A percentile compares a stretch with the other conserved stretches of the same genome.
phyloP scores from a whole-genome alignment of 2,113 vertebrate species.

The Isurus oxyrinchus region DNA sequence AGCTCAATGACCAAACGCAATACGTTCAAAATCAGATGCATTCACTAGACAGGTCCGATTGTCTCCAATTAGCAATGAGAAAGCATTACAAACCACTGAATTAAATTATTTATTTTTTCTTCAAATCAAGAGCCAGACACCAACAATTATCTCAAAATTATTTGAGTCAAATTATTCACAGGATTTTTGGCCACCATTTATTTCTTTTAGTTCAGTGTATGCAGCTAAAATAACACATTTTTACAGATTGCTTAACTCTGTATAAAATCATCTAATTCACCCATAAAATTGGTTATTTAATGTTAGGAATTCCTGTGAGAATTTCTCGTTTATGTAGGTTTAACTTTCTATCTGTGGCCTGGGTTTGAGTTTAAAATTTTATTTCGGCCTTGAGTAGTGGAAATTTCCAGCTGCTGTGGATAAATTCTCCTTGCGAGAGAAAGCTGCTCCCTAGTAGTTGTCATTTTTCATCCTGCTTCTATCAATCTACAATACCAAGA shows the following conservation, averaged over 20 bases:
- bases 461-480: background rate
- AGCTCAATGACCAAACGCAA: background rate
- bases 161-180: background rate
- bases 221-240: background rate
- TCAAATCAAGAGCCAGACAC: background rate
- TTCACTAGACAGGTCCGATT: background rate
- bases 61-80: background rate
- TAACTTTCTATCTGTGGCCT: background rate
- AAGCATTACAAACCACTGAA: background rate
- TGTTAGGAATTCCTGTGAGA: background rate
- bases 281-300: background rate
- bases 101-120: background rate
- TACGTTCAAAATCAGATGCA: background rate
- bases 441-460: background rate
- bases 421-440: background rate
- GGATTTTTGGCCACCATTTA: background rate
- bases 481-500: constrained; percentile 4
- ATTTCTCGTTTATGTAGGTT: background rate
- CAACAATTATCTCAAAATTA: background rate
- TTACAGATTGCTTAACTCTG: background rate
- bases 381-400: background rate
- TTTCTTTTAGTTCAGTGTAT: background rate
- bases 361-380: no score
- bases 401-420: background rate
- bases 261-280: background rate